phyloP scores from a whole-genome alignment of 2,888 invertebrate genomes.

The Polydrusus cervinus region DNA sequence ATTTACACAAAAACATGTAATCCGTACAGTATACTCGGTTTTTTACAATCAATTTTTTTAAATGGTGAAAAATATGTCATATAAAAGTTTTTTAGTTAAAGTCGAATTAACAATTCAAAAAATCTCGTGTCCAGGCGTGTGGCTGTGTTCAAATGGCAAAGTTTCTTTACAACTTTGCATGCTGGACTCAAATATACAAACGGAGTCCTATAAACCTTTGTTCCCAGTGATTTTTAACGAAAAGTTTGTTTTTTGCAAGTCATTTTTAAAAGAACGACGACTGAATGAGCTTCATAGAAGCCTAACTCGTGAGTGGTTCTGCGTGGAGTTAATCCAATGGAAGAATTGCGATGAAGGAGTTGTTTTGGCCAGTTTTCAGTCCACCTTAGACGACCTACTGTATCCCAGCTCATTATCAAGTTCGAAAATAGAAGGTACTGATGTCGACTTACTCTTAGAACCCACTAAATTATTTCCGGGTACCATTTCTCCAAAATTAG shows the following conservation, averaged over 20 bases:
- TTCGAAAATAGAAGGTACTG: conserved; percentile 75
- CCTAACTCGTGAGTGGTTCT: conserved; percentile 77
- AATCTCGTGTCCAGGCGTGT: conserved; percentile 91
- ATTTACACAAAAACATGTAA: conserved; percentile 17
- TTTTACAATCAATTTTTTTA: neutral
- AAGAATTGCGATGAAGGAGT: conserved; percentile 71
- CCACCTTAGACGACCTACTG: conserved; percentile 77
- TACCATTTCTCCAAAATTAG: conserved; percentile 82
- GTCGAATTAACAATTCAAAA: conserved; percentile 77
- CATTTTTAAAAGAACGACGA: conserved; percentile 70
- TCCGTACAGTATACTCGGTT: neutral
- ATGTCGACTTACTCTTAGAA: conserved; percentile 80
- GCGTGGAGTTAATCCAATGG: conserved; percentile 81
- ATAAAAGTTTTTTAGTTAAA: conserved; percentile 75
- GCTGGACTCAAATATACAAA: conserved; percentile 81
- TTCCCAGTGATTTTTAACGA: conserved; percentile 84
- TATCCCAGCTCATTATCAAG: conserved; percentile 75
- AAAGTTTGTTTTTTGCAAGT: conserved; percentile 81
- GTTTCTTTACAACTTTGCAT: conserved; percentile 81
- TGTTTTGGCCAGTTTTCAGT: conserved; percentile 78
- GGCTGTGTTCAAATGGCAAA: conserved; percentile 87
- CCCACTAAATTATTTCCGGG: conserved; percentile 80
- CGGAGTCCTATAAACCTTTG: conserved; percentile 77
- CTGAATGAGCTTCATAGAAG: conserved; percentile 71
- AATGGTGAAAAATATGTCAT: conserved; percentile 59